These are phyloP conservation scores for Eulacestoma nigropectus DNA, from an alignment of 2,113 vertebrate species.

Conservation along the genomic window DNA sequence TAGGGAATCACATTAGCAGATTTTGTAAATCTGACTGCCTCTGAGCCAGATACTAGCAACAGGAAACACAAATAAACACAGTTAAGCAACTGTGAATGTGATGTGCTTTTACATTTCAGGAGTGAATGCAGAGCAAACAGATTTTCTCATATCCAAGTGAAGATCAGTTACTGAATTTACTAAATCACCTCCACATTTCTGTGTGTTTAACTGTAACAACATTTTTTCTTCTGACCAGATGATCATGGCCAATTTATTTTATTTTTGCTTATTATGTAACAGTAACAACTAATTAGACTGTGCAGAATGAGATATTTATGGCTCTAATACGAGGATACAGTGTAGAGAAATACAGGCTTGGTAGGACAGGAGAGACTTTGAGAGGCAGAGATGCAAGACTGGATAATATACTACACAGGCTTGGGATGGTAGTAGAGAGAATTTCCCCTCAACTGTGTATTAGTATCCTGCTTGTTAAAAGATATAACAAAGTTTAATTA, in stretches of 20 bases:
- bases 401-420: background rate
- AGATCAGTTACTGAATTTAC: background rate
- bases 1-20: background rate
- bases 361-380: background rate
- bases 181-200: background rate
- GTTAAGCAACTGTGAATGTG: background rate
- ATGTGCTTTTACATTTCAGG: background rate
- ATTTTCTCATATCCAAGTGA: background rate
- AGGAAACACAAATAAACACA: background rate
- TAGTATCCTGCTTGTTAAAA: slow-evolving; percentile 3
- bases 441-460: background rate
- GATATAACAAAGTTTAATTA: background rate
- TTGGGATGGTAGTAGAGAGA: background rate
- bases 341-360: background rate
- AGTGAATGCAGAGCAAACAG: background rate
- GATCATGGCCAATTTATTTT: background rate
- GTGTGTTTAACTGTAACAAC: background rate
- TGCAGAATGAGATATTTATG: background rate
- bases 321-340: background rate
- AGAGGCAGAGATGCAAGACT: background rate
- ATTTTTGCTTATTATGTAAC: background rate
- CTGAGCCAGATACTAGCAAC: background rate
- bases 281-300: background rate
- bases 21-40: background rate
- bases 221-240: background rate